Evolutionary conservation across 2,797 vertebrate species (phyloP).

Genomic region (Helostoma temminkii): DNA sequence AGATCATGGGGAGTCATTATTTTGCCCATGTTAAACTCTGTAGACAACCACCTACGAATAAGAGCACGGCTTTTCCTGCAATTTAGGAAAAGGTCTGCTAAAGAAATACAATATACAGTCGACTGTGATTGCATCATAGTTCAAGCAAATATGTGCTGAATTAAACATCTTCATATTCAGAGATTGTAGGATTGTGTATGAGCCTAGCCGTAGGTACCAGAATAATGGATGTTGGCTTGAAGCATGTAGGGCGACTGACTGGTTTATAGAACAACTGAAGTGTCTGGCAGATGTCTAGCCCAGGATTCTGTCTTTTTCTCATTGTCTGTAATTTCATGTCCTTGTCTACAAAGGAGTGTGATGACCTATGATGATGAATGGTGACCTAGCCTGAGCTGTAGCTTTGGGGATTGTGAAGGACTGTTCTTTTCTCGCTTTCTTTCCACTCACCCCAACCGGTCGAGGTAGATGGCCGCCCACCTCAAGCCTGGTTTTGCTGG

Average conservation of each 20-base stretch:
- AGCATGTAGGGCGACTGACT: neutral
- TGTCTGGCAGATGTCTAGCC: too few species aligned
- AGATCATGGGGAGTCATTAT: neutral
- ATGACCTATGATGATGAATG: too few species aligned
- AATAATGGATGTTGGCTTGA: neutral
- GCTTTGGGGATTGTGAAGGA: too few species aligned
- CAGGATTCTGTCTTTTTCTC: neutral
- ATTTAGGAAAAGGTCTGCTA: neutral
- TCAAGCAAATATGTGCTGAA: neutral
- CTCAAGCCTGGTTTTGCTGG: too few species aligned
- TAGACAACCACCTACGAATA: neutral
- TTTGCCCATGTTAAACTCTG: constrained; percentile 2
- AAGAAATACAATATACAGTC: neutral
- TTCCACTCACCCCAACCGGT: too few species aligned
- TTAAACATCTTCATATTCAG: neutral
- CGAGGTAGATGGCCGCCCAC: too few species aligned
- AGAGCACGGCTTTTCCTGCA: neutral
- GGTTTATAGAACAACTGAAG: too few species aligned
- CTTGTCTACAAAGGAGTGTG: too few species aligned
- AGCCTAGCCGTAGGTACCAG: neutral
- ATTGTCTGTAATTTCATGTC: neutral
- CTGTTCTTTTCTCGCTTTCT: too few species aligned
- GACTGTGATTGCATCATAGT: neutral
- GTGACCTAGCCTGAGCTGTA: too few species aligned
- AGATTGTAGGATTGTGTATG: too few species aligned